A percentile compares a stretch with the other conserved stretches of the same genome.
Evolutionary conservation across 1,140 invertebrate genomes (phyloP).

Genomic region (Cepaea nemoralis): DNA sequence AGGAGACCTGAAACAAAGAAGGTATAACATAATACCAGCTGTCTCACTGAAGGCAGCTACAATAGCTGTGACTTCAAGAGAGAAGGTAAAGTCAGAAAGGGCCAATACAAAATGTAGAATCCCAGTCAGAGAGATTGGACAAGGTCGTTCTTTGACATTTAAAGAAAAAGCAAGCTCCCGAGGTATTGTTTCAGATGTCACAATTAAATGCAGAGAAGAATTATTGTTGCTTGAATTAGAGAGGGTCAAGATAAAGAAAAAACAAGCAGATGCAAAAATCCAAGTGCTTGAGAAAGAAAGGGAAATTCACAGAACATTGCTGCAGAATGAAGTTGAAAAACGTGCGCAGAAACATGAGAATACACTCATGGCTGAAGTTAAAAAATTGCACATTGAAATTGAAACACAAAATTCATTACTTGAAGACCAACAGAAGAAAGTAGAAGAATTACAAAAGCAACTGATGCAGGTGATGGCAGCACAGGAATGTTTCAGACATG

Average conservation of each 20-base stretch:
- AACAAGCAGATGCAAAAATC: conserved; percentile 57
- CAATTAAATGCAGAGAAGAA: conserved; percentile 62
- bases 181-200: conserved; percentile 65
- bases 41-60: background rate
- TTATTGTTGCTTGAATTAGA: conserved; percentile 63
- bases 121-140: background rate
- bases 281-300: conserved; percentile 57
- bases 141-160: conserved; percentile 4
- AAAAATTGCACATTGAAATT: conserved; percentile 55
- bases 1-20: conserved; percentile 32
- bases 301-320: conserved; percentile 47
- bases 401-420: conserved; percentile 58
- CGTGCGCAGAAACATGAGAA: conserved; percentile 60
- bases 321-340: conserved; percentile 58
- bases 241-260: conserved; percentile 59
- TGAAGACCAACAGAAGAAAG: conserved; percentile 59
- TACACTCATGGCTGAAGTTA: conserved; percentile 56
- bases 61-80: background rate
- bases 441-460: conserved; percentile 59
- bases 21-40: background rate
- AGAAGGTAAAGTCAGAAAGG: background rate
- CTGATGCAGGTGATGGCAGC: background rate
- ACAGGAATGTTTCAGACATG: background rate
- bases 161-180: conserved; percentile 57
- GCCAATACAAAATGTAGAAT: background rate